These are phyloP conservation scores for Morone saxatilis DNA, from an alignment of 2,113 vertebrate genomes.

Conservation along the genomic window DNA sequence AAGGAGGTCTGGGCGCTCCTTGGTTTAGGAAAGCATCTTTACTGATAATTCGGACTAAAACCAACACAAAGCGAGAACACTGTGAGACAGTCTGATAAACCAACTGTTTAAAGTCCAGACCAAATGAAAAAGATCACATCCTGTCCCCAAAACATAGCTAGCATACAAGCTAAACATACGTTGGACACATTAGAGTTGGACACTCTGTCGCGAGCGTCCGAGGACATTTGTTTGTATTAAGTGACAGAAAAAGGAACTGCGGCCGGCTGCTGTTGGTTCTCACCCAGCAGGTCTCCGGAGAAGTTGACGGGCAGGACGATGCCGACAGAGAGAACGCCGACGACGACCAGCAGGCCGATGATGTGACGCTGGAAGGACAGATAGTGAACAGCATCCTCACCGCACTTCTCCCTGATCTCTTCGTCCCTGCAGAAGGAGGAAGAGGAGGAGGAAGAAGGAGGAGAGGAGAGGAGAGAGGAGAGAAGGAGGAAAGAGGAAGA, in stretches of 20 bases:
- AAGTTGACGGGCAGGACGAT: conserved; percentile 98
- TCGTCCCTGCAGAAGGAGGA: conserved; percentile 87
- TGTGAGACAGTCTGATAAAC: too few species aligned
- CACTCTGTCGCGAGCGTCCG: too few species aligned
- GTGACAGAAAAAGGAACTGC: too few species aligned
- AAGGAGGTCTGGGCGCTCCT: conserved; percentile 68
- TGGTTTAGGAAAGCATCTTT: conserved; percentile 65
- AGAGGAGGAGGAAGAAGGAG: neutral
- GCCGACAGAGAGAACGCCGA: conserved; percentile 94
- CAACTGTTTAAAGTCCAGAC: too few species aligned
- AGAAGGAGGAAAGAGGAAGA: too few species aligned
- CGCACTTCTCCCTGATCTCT: conserved; percentile 97
- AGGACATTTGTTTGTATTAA: neutral
- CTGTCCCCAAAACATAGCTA: too few species aligned
- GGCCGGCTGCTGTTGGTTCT: conserved; percentile 44
- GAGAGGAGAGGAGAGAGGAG: too few species aligned
- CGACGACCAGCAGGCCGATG: conserved; percentile 95
- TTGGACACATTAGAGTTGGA: too few species aligned
- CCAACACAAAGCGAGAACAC: conserved; percentile 44
- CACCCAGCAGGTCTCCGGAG: conserved; percentile 97
- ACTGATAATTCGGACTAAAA: conserved; percentile 78
- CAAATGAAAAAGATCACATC: too few species aligned
- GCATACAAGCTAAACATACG: too few species aligned
- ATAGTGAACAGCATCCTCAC: conserved; percentile 96
- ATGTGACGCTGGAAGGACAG: conserved; percentile 98